Percentiles rank a stretch among this genome's conserved stretches.
Conservation (phyloP, 2,888 invertebrate genomes). For the Thysanoteuthis rhombus region DNA sequence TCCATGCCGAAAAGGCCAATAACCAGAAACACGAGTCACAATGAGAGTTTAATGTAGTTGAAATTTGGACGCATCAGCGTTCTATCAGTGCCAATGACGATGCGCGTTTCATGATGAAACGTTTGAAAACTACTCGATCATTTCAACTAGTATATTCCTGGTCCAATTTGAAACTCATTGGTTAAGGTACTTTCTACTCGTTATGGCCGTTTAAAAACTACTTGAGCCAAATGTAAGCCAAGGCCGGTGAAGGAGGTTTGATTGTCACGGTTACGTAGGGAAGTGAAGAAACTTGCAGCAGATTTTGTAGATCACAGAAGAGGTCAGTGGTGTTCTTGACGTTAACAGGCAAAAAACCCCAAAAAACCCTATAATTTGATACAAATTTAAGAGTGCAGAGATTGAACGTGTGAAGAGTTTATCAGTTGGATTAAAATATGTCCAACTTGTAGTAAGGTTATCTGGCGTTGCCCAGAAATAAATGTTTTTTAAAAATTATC, state of each 20-base stretch:
- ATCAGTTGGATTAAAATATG: not conserved
- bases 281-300: not conserved
- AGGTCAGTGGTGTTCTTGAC: not conserved
- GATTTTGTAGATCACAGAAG: not conserved
- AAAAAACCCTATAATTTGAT: not conserved
- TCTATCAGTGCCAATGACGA: too few relatives aligned
- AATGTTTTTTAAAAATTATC: not conserved
- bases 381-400: not conserved
- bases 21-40: too few relatives aligned
- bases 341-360: not conserved
- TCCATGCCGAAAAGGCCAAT: too few relatives aligned
- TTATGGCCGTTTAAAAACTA: not conserved
- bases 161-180: not conserved
- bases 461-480: not conserved
- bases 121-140: too few relatives aligned
- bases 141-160: not conserved
- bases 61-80: too few relatives aligned
- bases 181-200: not conserved
- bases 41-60: too few relatives aligned
- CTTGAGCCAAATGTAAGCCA: not conserved
- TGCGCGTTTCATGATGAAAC: too few relatives aligned
- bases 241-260: not conserved
- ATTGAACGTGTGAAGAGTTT: not conserved
- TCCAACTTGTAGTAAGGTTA: not conserved
- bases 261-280: not conserved